Conservation (phyloP, 2,113 vertebrate species). For the Seriola dumerili region DNA sequence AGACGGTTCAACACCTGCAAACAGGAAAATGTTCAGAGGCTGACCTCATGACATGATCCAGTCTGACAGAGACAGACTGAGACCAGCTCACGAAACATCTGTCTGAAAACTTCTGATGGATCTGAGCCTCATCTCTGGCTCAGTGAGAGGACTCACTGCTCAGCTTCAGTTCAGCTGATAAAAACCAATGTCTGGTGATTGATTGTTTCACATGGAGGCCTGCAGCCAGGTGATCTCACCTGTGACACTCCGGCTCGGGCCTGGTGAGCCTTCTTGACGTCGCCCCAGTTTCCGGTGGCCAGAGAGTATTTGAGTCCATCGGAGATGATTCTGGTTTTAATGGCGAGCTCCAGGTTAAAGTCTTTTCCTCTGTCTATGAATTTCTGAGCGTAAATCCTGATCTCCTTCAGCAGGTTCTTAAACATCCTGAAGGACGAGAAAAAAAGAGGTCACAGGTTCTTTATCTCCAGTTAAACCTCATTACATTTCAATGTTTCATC, state of each 20-base stretch:
- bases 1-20: conserved; percentile 95
- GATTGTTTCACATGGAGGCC: no score
- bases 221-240: conserved; percentile 77
- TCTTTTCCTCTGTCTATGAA: conserved; percentile 98
- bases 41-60: not conserved
- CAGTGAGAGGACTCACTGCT: not conserved
- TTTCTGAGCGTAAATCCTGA: conserved; percentile 97
- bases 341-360: conserved; percentile 98
- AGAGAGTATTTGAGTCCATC: conserved; percentile 97
- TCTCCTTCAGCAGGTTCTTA: conserved; percentile 99
- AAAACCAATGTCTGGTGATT: no score
- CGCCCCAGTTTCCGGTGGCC: conserved; percentile 99
- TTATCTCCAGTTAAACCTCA: not conserved
- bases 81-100: no score
- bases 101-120: no score
- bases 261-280: conserved; percentile 99
- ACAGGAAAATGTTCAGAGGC: not conserved
- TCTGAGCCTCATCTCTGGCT: no score
- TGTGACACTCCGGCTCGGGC: conserved; percentile 98
- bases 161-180: not conserved
- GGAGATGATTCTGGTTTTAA: conserved; percentile 98
- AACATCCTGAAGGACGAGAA: conserved; percentile 90
- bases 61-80: no score
- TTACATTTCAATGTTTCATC: not conserved
- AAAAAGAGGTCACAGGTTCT: no score